Base-by-base conservation (phyloP, 2,888 invertebrate genomes). In the Chouioia cunea region DNA sequence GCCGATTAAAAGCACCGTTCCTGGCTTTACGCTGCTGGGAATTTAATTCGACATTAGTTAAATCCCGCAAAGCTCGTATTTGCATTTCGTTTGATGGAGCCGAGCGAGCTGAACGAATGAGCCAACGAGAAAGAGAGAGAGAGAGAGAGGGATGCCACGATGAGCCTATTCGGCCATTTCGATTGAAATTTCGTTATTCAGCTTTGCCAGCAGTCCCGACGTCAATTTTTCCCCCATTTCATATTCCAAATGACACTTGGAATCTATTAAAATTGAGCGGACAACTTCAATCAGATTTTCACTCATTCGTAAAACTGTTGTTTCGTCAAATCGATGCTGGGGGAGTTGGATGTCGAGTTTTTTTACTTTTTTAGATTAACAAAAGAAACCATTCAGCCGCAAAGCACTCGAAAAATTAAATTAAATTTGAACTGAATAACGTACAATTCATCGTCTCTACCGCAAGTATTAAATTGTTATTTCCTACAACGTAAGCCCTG, bases 1-100 rank as follows among this genome's bases (percentile, higher is more conserved):
- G 64, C 27, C 63, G 60, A 65, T 71, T 74, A 74, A 73, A 71
- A 53, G 60, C 47, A 72, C 75, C 59, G 56, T 50, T 62, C 23
- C 69, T 54, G 57, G 65, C 72, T 72, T 62, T 59, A 54, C 48
- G 57, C 59, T 60, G 54, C 69, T 73, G 62, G 74, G 77, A 77
- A 77, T 80, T 79, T 79, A 79, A 81, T 79, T 78, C 75, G 70
- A 73, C 71, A 76, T 76, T 76, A 76, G 80, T 80, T 77, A 79
- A 82, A 82, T 76, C 75, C 59, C 68, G 58, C 63, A 54, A 72
- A 67, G 67, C 67, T 70, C 63, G 65, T 59, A 74, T 76, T 73
- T 76, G 72, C 72, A 66, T 73, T 70, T 73, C 67, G 60, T 73
- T 73, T 70, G 70, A 73, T 65, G 65, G 36, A 64, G 60, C 2